These are phyloP conservation scores for Hyperoplus lanceolatus DNA, from an alignment of 2,797 vertebrate species.

Conservation along the genomic window DNA sequence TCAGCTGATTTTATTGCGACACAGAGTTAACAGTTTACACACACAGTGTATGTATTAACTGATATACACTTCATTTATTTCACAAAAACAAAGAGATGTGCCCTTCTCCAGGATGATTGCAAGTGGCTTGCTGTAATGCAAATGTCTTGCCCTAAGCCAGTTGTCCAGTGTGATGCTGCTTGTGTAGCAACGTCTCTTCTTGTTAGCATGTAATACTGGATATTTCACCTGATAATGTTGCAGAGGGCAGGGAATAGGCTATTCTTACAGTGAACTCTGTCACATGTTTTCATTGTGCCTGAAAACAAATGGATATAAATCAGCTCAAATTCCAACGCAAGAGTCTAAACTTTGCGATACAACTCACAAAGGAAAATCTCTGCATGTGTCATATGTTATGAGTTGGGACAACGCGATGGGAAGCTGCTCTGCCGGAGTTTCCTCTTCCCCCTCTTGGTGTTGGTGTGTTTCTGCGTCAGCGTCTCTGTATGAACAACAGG, in stretches of 20 bases:
- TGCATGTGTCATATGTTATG: conserved; percentile 45
- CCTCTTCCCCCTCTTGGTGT: conserved; percentile 23
- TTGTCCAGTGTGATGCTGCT: conserved; percentile 37
- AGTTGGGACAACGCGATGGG: conserved; percentile 49
- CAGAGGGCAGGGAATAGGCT: conserved; percentile 34
- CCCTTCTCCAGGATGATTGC: conserved; percentile 60
- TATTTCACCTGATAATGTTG: conserved; percentile 55
- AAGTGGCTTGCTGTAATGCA: conserved; percentile 73
- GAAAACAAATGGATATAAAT: conserved; percentile 47
- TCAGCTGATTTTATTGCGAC: not conserved
- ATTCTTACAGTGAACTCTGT: conserved; percentile 38
- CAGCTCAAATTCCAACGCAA: conserved; percentile 16
- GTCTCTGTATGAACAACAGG: conserved; percentile 51
- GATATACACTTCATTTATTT: conserved; percentile 23
- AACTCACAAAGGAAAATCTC: conserved; percentile 20
- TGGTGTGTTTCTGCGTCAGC: conserved; percentile 57
- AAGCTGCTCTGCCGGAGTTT: conserved; percentile 41
- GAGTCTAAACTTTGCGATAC: conserved; percentile 22
- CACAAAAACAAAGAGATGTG: conserved; percentile 36
- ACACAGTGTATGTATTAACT: conserved; percentile 35
- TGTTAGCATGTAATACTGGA: conserved; percentile 34
- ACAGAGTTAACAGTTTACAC: not conserved
- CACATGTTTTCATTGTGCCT: conserved; percentile 24
- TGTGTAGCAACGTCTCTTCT: conserved; percentile 48
- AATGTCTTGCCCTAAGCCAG: conserved; percentile 67